phyloP scores from a whole-genome alignment of 1,140 invertebrate genomes.

The Teleogryllus occipitalis region DNA sequence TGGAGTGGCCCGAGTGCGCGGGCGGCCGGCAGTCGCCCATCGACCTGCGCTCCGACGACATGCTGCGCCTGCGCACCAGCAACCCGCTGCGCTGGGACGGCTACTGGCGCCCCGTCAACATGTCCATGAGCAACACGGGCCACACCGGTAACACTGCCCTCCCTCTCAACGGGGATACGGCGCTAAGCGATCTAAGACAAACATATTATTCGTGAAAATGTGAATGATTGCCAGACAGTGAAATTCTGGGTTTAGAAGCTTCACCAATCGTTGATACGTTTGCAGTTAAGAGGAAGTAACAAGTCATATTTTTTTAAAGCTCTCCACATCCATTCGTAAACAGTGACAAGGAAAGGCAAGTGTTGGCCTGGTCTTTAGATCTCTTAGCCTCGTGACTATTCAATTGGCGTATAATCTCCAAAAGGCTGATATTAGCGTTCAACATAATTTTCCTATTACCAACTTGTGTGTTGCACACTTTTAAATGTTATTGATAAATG shows the following conservation, averaged over 20 bases:
- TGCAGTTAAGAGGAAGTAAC: too few relatives aligned
- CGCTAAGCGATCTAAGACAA: neutral
- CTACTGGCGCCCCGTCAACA: slow-evolving; percentile 16
- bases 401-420: too few relatives aligned
- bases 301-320: too few relatives aligned
- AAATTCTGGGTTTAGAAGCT: neutral
- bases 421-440: too few relatives aligned
- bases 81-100: slow-evolving; percentile 14
- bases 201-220: neutral
- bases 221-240: neutral
- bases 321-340: too few relatives aligned
- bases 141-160: slow-evolving; percentile 15
- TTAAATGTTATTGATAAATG: too few relatives aligned
- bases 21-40: slow-evolving; percentile 35
- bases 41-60: slow-evolving; percentile 28
- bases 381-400: too few relatives aligned
- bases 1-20: slow-evolving; percentile 23
- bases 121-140: slow-evolving; percentile 17
- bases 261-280: neutral
- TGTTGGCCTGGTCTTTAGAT: too few relatives aligned
- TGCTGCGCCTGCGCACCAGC: slow-evolving; percentile 11
- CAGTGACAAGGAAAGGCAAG: too few relatives aligned
- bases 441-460: too few relatives aligned
- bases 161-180: neutral
- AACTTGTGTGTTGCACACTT: too few relatives aligned